Evolutionary conservation across 2,888 invertebrate species (phyloP), one percentile per base, ranked within the genome.

Genomic region (Archips xylosteana): DNA sequence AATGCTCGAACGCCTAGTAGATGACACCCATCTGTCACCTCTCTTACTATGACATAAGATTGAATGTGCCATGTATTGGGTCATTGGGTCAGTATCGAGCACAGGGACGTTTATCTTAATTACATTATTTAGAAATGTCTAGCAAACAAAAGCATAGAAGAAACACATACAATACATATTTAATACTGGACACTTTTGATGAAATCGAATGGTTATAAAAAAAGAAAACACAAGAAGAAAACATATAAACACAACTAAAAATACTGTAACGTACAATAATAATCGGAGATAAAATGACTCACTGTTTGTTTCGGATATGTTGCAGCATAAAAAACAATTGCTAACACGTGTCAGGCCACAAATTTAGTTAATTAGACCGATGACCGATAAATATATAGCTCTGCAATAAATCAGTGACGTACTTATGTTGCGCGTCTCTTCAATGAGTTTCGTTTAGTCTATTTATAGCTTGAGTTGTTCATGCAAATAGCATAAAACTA

Each of bases 371-470:
- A 49, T 49, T 34, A 12, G 51, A 32, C 34, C 51, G 65, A 65
- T 65, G 65, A 65, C 65, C 51, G 65, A 65, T 63, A 65, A 36
- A 61, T 10, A 36, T 67, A 62, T 67, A 12, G 23, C 10, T n/a
- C 3, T 47, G 67, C 72, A 67, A 72, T 67, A 63, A 67, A 67
- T 71, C 61, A 61, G 45, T 66, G 66, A 60, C 70, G 32, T 45
- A 49, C 23, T 32, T 57, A 60, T 65, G 61, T 34, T 32, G 49
- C 42, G 49, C 42, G 60, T 65, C 64, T 39, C 60, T 45, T 72
- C 67, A 72, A 72, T 72, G 72, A 67, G 67, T 47, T 71, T 67
- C 62, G 62, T 72, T 72, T 62, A 49, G 36, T 36, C 62, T 67
- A 72, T 62, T 67, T 47, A 47, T 67, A 67, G 62, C n/a, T 65